phyloP scores from a whole-genome alignment of 2,113 vertebrate genomes.

The Aldabrachelys gigantea region DNA sequence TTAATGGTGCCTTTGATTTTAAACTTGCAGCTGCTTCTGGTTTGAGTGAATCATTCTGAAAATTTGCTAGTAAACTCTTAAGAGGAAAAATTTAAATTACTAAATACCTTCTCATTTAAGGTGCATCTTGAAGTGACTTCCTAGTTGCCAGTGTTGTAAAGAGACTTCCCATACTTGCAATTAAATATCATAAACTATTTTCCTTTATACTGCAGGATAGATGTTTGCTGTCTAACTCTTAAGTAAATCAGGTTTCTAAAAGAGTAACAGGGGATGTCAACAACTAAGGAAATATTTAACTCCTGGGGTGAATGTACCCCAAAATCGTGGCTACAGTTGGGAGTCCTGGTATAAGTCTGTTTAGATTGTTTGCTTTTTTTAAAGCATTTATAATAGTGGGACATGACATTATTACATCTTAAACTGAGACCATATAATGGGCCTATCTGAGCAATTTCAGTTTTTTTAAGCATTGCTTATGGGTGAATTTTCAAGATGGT shows the following conservation, averaged over 20 bases:
- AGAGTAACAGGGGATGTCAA: fast-evolving
- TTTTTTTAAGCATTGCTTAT: fast-evolving
- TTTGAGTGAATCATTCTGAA: slow-evolving; percentile 55
- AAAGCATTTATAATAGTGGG: not conserved
- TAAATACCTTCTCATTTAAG: not conserved
- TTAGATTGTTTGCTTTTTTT: not conserved
- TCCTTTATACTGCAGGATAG: not conserved
- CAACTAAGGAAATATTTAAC: fast-evolving
- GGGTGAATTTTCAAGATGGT: fast-evolving
- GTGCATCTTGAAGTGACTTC: slow-evolving; percentile 54
- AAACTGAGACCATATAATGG: fast-evolving
- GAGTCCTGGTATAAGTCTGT: not conserved
- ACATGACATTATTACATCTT: not conserved
- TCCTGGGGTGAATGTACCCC: not conserved
- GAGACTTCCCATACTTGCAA: slow-evolving; percentile 51
- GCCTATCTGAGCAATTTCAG: fast-evolving
- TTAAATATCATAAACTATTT: slow-evolving; percentile 43
- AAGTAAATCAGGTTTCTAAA: not conserved
- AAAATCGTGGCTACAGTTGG: fast-evolving
- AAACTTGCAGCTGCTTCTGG: slow-evolving; percentile 47
- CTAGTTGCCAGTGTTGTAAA: not conserved
- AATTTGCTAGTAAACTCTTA: slow-evolving; percentile 52
- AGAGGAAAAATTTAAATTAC: slow-evolving; percentile 29
- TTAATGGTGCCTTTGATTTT: slow-evolving; percentile 33
- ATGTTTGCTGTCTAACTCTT: not conserved